phyloP scores from a whole-genome alignment of 2,113 vertebrate genomes.

The Podarcis raffonei region DNA sequence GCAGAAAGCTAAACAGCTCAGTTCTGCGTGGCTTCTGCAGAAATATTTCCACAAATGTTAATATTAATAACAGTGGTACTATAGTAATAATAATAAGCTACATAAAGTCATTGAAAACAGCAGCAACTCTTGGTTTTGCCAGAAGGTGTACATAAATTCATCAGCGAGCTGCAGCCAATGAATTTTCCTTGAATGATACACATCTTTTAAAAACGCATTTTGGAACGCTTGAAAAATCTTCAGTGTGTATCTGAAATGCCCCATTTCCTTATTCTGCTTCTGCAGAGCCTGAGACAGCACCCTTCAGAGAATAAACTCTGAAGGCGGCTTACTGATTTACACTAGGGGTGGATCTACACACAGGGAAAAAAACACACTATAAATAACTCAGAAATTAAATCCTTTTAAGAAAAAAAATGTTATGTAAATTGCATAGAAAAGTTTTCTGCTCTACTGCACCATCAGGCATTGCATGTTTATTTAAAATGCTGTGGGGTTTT shows the following conservation, averaged over 20 bases:
- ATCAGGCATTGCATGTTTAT: too few species aligned
- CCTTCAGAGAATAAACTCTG: background rate
- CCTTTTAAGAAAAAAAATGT: too few species aligned
- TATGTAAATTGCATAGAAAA: too few species aligned
- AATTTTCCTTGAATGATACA: background rate
- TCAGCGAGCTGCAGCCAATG: background rate
- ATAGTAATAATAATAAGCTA: background rate
- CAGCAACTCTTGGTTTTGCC: background rate
- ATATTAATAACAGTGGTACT: background rate
- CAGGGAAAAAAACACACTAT: too few species aligned
- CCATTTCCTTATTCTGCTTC: background rate
- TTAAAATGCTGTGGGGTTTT: too few species aligned
- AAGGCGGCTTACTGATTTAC: background rate
- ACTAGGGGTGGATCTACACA: background rate
- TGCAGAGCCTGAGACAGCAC: background rate
- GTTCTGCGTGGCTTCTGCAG: background rate
- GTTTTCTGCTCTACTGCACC: too few species aligned
- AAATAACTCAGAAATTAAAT: too few species aligned
- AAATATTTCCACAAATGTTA: background rate
- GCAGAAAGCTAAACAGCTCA: background rate
- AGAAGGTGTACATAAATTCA: background rate
- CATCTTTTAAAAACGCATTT: background rate
- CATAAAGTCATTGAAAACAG: slow-evolving; percentile 30
- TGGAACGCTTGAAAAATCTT: background rate
- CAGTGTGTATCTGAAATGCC: background rate